phyloP scores from a whole-genome alignment of 2,888 invertebrate genomes.

The Peribatodes rhomboidaria region DNA sequence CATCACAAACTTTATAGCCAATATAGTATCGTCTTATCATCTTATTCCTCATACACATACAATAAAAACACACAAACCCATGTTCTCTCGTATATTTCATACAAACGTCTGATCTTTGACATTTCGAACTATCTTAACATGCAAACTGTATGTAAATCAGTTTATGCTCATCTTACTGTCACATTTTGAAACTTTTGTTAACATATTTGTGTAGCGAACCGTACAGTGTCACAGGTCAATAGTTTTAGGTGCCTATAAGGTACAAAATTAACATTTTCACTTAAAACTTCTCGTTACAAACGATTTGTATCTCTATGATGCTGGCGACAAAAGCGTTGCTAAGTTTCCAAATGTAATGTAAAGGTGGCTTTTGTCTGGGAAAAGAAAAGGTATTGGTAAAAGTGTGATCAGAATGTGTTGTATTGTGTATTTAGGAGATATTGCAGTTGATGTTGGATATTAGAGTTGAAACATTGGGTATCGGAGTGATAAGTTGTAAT shows the following conservation, averaged over 20 bases:
- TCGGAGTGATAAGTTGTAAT: conserved; percentile 39
- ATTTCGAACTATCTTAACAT: conserved; percentile 54
- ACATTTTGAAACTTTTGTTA: conserved; percentile 62
- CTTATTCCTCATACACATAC: conserved; percentile 2
- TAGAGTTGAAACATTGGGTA: conserved; percentile 48
- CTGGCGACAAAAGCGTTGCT: not conserved
- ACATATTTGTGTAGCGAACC: conserved; percentile 60
- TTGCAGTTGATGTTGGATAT: conserved; percentile 49
- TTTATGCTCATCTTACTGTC: conserved; percentile 60
- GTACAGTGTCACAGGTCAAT: conserved; percentile 57
- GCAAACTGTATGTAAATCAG: conserved; percentile 65
- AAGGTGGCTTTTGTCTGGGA: conserved; percentile 51
- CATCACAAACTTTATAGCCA: conserved; percentile 4
- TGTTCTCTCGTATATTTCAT: conserved; percentile 39
- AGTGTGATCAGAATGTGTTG: conserved; percentile 55
- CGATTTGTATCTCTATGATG: conserved; percentile 31
- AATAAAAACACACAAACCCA: conserved; percentile 12
- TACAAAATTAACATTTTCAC: conserved; percentile 44
- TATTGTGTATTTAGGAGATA: conserved; percentile 59
- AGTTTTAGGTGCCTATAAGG: conserved; percentile 63
- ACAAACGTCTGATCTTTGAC: conserved; percentile 54
- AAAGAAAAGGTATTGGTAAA: conserved; percentile 53
- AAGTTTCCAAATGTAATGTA: not conserved
- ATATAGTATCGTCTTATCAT: not conserved
- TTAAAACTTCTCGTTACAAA: not conserved